These are phyloP conservation scores for Andrena minutula DNA, from an alignment of 2,888 invertebrate genomes.

Conservation along the genomic window DNA sequence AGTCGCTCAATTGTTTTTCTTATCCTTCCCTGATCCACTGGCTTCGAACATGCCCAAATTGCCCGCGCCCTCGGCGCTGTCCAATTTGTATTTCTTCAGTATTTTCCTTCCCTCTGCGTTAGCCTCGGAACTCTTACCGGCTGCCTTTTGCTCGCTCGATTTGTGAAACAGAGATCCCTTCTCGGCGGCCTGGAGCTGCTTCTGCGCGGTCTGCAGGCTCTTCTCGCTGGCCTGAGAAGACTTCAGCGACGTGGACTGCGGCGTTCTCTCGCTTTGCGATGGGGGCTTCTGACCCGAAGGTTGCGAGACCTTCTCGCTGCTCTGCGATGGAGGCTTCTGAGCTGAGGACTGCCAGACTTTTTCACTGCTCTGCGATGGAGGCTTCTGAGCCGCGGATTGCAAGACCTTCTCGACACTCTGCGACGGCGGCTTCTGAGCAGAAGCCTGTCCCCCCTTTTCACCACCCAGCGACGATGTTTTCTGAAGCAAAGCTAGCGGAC, in stretches of 20 bases:
- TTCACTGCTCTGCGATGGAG: constrained; percentile 20
- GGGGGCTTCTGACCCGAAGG: not conserved
- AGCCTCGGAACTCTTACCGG: constrained; percentile 68
- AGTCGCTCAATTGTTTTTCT: constrained; percentile 60
- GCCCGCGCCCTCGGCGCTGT: constrained; percentile 52
- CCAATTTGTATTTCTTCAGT: constrained; percentile 75
- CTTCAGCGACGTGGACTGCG: not conserved
- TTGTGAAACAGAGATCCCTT: constrained; percentile 46
- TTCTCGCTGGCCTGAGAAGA: not conserved
- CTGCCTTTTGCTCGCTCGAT: constrained; percentile 62
- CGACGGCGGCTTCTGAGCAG: constrained; percentile 33
- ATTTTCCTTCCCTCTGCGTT: constrained; percentile 73
- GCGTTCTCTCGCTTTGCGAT: not conserved
- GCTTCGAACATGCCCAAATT: constrained; percentile 39
- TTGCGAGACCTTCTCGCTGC: constrained; percentile 25
- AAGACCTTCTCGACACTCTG: constrained; percentile 15
- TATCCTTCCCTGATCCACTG: constrained; percentile 49
- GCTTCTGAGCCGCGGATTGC: constrained; percentile 25
- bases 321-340: constrained; percentile 18
- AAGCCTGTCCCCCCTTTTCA: constrained; percentile 27
- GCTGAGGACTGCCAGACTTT: not conserved
- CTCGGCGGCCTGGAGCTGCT: constrained; percentile 44
- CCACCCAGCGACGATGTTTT: constrained; percentile 31
- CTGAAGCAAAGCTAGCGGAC: constrained; percentile 17
- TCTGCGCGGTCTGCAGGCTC: constrained; percentile 35